Base-by-base conservation (phyloP, 2,888 invertebrate genomes). In the Drosophila barbarae region DNA sequence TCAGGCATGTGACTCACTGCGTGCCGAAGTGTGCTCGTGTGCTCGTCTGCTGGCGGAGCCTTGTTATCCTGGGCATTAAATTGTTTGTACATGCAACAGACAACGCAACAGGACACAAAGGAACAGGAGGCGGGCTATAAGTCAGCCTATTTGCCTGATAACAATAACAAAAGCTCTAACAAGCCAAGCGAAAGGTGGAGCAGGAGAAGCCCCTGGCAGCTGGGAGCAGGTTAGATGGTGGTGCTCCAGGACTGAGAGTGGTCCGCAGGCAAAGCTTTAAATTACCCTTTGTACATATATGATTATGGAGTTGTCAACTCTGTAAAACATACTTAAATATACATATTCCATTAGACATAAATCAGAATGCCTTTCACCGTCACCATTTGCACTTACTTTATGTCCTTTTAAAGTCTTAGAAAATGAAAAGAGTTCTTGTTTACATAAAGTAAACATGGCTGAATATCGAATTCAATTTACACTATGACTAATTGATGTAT, bases 31-130 rank as follows among this genome's bases (percentile, higher is more conserved):
- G 28, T 52, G 35, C 36, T 26, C 53, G 56, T 65, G 68, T 61
- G 56, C 35, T 26, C 50, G 54, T 65, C 65, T 61, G 56, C 46
- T 61, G 56, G 35, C 13, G 18, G 18, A 30, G 61, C 34, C 74
- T 67, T 85, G 81, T 84, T 85, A 80, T 85, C 75, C 69, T 46
- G 51, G 59, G 71, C 71, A 73, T 84, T 80, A 84, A 84, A 71
- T 80, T 74, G 81, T 80, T 77, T 80, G 69, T 68, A 72, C 71
- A 72, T 71, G 71, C 68, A 71, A 38, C 56, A 72, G 71, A 71
- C 71, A 71, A 60, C 67, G 52, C 61, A 32, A 46, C 36, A 46
- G 26, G 32, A 49, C 46, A 61, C 8, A 42, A 42, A 46, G 39
- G 58, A 63, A 47, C 60, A 64, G 41, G 60, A 52, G 54, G 52